These are phyloP conservation scores for Alexandromys fortis DNA, from an alignment of 2,113 vertebrate species.

Conservation along the genomic window DNA sequence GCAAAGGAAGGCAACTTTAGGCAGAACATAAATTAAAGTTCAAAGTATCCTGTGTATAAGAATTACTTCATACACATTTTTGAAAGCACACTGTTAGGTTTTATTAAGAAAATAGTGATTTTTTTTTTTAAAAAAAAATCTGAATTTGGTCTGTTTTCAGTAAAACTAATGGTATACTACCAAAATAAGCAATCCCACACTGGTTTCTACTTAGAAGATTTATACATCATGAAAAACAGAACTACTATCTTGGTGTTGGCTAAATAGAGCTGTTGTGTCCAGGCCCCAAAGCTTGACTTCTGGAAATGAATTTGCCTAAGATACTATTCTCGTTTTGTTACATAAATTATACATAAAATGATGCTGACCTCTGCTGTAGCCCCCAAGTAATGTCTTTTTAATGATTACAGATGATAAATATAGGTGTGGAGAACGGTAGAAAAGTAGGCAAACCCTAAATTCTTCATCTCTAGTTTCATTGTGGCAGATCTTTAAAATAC, in stretches of 20 bases:
- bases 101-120: conserved; percentile 78
- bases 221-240: conserved; percentile 86
- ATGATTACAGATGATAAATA: conserved; percentile 71
- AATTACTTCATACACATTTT: conserved; percentile 74
- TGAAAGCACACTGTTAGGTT: conserved; percentile 68
- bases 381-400: conserved; percentile 73
- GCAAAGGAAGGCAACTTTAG: conserved; percentile 62
- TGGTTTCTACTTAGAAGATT: conserved; percentile 86
- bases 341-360: conserved; percentile 82
- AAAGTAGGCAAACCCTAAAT: conserved; percentile 61
- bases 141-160: conserved; percentile 80
- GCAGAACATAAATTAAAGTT: conserved; percentile 30
- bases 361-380: conserved; percentile 81
- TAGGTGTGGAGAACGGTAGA: conserved; percentile 74
- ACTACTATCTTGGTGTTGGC: conserved; percentile 82
- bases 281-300: conserved; percentile 80
- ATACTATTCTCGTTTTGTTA: conserved; percentile 79
- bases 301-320: conserved; percentile 83
- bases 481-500: conserved; percentile 78
- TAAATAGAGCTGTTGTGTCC: conserved; percentile 84
- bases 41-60: conserved; percentile 40
- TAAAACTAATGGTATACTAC: conserved; percentile 79
- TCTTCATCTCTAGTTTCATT: conserved; percentile 79
- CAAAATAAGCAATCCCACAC: conserved; percentile 82
- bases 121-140: conserved; percentile 55